Evolutionary conservation across 2,113 vertebrate species (phyloP).

Genomic region (Neoarius graeffei): DNA sequence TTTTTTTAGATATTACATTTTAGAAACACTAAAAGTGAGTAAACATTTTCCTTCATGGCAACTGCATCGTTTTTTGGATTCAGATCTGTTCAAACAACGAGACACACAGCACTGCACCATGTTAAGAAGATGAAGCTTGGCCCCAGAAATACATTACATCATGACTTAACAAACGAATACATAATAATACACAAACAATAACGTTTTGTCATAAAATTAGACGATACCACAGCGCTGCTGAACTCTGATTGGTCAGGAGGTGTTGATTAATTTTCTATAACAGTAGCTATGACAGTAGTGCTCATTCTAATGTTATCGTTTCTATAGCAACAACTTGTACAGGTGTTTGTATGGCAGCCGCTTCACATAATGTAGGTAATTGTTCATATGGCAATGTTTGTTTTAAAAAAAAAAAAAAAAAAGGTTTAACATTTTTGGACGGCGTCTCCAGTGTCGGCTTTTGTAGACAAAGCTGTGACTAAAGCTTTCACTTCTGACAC

Average conservation of each 20-base stretch:
- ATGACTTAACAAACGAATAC: no score
- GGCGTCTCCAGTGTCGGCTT: neutral
- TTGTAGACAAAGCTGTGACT: neutral
- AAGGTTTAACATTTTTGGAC: neutral
- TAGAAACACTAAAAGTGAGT: no score
- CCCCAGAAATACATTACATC: no score
- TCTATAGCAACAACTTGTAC: neutral
- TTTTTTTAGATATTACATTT: no score
- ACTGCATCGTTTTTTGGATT: no score
- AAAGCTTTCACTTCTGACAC: neutral
- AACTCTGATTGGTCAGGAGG: neutral
- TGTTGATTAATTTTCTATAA: neutral
- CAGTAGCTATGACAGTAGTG: neutral
- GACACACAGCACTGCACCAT: neutral
- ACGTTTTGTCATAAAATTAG: neutral
- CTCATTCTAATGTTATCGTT: neutral
- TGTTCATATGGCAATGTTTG: neutral
- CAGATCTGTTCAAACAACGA: no score
- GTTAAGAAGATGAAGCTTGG: no score
- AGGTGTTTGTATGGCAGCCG: neutral
- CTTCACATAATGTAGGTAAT: neutral
- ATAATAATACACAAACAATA: no score
- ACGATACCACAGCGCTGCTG: neutral
- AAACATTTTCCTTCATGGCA: no score
- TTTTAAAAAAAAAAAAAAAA: neutral